Percentiles rank a stretch among this genome's conserved stretches.
Conservation (phyloP, 2,113 vertebrate species). For the Leucosticte australis region DNA sequence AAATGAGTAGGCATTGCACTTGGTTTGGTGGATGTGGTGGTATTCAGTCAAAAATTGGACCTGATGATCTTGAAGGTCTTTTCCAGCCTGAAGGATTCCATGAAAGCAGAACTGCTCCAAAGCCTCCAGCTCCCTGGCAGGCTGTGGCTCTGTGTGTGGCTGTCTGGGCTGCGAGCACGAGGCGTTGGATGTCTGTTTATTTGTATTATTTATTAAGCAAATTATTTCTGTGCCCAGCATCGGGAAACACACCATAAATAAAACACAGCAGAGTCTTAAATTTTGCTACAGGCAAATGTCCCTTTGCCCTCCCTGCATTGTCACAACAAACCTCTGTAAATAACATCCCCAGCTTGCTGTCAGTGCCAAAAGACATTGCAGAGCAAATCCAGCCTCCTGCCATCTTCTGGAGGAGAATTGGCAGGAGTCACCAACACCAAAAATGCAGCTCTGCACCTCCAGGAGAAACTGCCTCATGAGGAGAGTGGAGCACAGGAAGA, state of each 20-base stretch:
- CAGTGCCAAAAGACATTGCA: too few species aligned
- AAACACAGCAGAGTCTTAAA: neutral
- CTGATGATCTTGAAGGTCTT: neutral
- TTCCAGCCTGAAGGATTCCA: neutral
- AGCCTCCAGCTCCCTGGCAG: neutral
- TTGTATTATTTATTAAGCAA: conserved; percentile 55
- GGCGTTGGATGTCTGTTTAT: neutral
- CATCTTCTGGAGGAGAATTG: too few species aligned
- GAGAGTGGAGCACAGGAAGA: neutral
- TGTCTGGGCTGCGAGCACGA: neutral
- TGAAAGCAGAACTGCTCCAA: neutral
- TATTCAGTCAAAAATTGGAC: neutral
- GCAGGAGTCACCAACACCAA: too few species aligned
- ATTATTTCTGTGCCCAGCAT: conserved; percentile 33
- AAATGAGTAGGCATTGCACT: neutral
- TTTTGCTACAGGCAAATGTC: neutral
- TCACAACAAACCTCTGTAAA: neutral
- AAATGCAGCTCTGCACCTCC: too few species aligned
- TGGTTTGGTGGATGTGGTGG: neutral
- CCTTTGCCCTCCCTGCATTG: neutral
- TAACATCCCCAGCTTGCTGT: neutral
- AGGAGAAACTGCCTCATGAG: too few species aligned
- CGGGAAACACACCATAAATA: conserved; percentile 21
- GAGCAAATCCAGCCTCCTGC: too few species aligned
- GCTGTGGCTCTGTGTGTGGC: neutral